A percentile compares a stretch with the other conserved stretches of the same genome.
These are phyloP conservation scores for Elgaria multicarinata DNA, from an alignment of 2,113 vertebrate species.

Conservation along the genomic window DNA sequence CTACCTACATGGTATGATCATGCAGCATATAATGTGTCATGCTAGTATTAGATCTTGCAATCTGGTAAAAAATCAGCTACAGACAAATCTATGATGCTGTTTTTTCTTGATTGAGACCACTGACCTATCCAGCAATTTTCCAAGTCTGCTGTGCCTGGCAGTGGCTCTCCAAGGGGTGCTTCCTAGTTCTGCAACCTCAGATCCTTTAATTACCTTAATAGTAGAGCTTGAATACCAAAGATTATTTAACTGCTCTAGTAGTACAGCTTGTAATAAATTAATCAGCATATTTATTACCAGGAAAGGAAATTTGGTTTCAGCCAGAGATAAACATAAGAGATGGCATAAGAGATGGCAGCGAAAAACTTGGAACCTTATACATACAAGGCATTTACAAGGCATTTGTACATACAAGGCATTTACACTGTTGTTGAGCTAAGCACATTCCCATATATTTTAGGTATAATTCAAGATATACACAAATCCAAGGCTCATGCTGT, in stretches of 20 bases:
- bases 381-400: background rate
- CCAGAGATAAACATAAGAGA: background rate
- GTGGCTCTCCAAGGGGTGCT: background rate
- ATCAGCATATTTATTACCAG: background rate
- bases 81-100: background rate
- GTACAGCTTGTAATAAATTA: background rate
- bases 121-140: background rate
- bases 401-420: background rate
- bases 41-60: background rate
- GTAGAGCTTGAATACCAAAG: background rate
- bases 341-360: background rate
- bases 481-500: background rate
- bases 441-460: background rate
- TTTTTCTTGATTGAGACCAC: background rate
- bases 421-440: background rate
- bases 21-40: background rate
- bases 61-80: background rate
- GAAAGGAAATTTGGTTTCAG: background rate
- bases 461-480: background rate
- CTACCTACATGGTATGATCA: background rate
- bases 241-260: background rate
- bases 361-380: background rate
- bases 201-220: background rate
- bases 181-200: background rate
- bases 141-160: background rate